Evolutionary conservation across 1,140 invertebrate species (phyloP), one percentile per base, ranked within the genome.

Genomic region (Bactericera cockerelli): DNA sequence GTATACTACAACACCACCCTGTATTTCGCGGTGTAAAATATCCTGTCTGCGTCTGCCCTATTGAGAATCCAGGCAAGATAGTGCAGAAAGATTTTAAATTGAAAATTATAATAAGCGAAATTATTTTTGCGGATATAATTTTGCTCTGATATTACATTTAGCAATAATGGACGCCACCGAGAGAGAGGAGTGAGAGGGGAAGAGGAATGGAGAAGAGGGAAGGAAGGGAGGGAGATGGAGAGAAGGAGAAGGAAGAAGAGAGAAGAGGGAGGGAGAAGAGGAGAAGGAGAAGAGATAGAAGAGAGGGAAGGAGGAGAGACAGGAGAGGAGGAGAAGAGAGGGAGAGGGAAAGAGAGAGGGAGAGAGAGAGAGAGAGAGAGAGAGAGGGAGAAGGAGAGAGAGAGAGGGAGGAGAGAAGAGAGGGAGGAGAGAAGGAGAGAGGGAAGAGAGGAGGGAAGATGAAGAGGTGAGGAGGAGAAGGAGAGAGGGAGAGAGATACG

Each of bases 401-500:
- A 26, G 58, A 26, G 28, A 28, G 55, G 26, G 31, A 26, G 31
- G 55, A 56, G 55, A 26, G 55, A 26, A n/a, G n/a, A n/a, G n/a
- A n/a, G n/a, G n/a, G n/a, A n/a, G n/a, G n/a, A n/a, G 19, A 56
- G 28, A 26, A 26, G 21, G 55, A 56, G 21, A 24, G 49, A 26
- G 58, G 25, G 31, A 14, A n/a, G n/a, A n/a, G n/a, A n/a, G n/a
- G n/a, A n/a, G n/a, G n/a, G n/a, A n/a, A n/a, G n/a, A n/a, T n/a
- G n/a, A n/a, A n/a, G n/a, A n/a, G n/a, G n/a, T n/a, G n/a, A n/a
- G n/a, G n/a, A n/a, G n/a, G n/a, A n/a, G n/a, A n/a, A n/a, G n/a
- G n/a, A n/a, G 22, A 16, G 19, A 56, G 49, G 55, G 24, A 59
- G 58, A 61, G 54, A 61, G 55, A 61, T 36, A 49, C 26, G 19